phyloP scores from a whole-genome alignment of 2,888 invertebrate species.

The Tipula lateralis region DNA sequence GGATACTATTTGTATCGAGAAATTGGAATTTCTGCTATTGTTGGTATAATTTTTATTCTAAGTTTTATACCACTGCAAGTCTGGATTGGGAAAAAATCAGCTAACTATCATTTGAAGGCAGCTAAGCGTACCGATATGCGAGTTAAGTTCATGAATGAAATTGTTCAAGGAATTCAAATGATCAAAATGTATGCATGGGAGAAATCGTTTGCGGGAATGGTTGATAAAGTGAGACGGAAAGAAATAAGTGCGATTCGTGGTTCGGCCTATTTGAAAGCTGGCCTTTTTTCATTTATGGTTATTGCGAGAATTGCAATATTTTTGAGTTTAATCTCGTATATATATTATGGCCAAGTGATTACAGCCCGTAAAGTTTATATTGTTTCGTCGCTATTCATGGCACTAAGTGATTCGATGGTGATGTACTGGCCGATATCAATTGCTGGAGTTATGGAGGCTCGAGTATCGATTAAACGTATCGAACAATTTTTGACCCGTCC shows the following conservation, averaged over 20 bases:
- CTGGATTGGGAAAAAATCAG: conserved; percentile 64
- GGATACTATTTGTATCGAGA: conserved; percentile 54
- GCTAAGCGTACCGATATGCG: conserved; percentile 79
- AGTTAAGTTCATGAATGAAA: conserved; percentile 84
- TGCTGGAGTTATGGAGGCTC: conserved; percentile 68
- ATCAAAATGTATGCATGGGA: conserved; percentile 92
- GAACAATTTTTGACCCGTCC: conserved; percentile 57
- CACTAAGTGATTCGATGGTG: conserved; percentile 70
- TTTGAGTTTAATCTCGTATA: conserved; percentile 65
- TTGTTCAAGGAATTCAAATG: conserved; percentile 75
- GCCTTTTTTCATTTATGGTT: conserved; percentile 67
- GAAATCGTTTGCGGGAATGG: conserved; percentile 67
- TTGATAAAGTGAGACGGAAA: conserved; percentile 67
- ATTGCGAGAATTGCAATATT: conserved; percentile 76
- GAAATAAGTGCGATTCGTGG: conserved; percentile 65
- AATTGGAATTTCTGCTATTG: conserved; percentile 62
- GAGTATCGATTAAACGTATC: conserved; percentile 67
- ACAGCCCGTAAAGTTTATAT: conserved; percentile 75
- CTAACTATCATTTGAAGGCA: conserved; percentile 61
- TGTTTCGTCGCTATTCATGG: conserved; percentile 74
- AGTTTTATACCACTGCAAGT: conserved; percentile 71
- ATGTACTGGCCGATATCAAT: conserved; percentile 77
- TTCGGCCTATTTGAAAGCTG: conserved; percentile 62
- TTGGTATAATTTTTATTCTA: conserved; percentile 66
- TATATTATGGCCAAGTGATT: conserved; percentile 59